Percentiles rank a stretch among this genome's conserved stretches.
Evolutionary conservation across 2,888 invertebrate genomes (phyloP).

Genomic region (Seira sanloemensis): DNA sequence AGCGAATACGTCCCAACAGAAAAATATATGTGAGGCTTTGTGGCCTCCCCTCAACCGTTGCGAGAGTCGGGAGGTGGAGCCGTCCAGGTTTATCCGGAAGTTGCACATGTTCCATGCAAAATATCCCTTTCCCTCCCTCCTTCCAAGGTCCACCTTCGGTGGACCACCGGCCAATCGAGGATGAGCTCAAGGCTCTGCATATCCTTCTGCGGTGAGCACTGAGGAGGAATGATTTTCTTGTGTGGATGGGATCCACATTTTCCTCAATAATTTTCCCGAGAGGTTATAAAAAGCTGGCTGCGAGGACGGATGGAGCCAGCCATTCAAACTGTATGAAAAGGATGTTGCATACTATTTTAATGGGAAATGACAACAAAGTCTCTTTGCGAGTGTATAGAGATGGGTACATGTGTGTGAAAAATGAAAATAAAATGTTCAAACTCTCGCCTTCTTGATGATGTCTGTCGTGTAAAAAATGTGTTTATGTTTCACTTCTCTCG

Average conservation of each 20-base stretch:
- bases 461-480: slow-evolving; percentile 32
- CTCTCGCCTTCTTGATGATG: too few species aligned
- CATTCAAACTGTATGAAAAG: slow-evolving; percentile 54
- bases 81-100: slow-evolving; percentile 37
- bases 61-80: slow-evolving; percentile 45
- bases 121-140: slow-evolving; percentile 63
- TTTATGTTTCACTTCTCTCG: slow-evolving; percentile 38
- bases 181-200: neutral
- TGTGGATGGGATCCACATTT: neutral
- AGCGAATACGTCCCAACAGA: too few species aligned
- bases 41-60: too few species aligned
- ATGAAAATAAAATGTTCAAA: too few species aligned
- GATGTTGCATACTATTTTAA: neutral
- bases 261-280: slow-evolving; percentile 18
- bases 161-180: neutral
- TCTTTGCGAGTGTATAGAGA: neutral
- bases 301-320: slow-evolving; percentile 52
- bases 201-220: neutral
- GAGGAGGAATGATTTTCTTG: neutral
- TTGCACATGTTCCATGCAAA: slow-evolving; percentile 52
- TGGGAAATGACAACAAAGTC: neutral
- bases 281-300: slow-evolving; percentile 35
- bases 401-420: neutral
- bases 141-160: slow-evolving; percentile 36
- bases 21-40: too few species aligned